Base-by-base conservation (phyloP, 1,140 invertebrate genomes). In the Drosophila fuyamai region DNA sequence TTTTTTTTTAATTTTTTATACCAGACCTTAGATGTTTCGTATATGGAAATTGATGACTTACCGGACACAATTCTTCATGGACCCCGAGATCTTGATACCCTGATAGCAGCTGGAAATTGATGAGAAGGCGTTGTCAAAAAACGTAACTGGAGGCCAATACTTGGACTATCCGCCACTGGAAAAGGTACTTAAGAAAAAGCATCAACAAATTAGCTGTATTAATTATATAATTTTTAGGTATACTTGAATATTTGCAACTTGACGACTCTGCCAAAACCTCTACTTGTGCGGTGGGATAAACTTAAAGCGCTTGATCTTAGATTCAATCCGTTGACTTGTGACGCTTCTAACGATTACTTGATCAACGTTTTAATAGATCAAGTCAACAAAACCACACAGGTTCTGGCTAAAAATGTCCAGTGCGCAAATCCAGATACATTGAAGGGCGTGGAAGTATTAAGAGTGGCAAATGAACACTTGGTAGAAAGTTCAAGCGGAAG, bases 261-360 rank as follows among this genome's bases (percentile, higher is more conserved):
- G 12, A 92, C 93, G 4, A 94, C 94, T 68, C 85, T 97, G 18
- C 94, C 95, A 48, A 90, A 91, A 18, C 79, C 93, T 36, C 88
- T 96, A 3, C 61, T 96, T 92, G 92, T 23, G 93, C 94, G 89
- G 60, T 97, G 96, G 96, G 95, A 96, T 73, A 92, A 93, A 18
- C 84, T 97, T 9, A 92, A 94, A 18, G 92, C 93, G 54, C 79
- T 97, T 36, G 94, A 96, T 76, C 93, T 97, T 13, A 93, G 93
- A 40, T 94, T 94, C 54, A 97, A 97, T 89, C 94, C 95, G 1
- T 97, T 94, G 95, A 92, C 94, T 32, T 97, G 96, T 81, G 96
- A 97, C 90, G 95, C 94, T 76, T 93, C 95, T 46, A 96, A 96
- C 74, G 94, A 95, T 83, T 95, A 95, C 94, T 93, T 97, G 92